phyloP scores from a whole-genome alignment of 1,140 invertebrate genomes.

The Tenebrio molitor region DNA sequence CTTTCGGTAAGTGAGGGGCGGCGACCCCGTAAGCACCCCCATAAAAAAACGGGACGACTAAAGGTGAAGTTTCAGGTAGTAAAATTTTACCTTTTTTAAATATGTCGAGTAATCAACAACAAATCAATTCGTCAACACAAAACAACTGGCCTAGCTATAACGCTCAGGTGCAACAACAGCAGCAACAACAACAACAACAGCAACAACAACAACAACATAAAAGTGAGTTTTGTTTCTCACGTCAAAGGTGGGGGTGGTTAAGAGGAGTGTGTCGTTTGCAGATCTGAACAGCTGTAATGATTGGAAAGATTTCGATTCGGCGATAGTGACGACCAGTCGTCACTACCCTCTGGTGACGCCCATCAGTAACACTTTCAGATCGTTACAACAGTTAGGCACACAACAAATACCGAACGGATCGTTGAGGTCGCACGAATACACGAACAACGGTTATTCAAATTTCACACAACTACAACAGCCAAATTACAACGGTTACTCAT shows the following conservation, averaged over 20 bases:
- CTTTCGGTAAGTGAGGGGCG: constrained; percentile 62
- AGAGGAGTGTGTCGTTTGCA: constrained; percentile 54
- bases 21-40: too few species aligned
- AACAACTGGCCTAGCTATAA: constrained; percentile 65
- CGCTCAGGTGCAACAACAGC: constrained; percentile 54
- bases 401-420: constrained; percentile 60
- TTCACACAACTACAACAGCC: constrained; percentile 61
- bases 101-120: constrained; percentile 65
- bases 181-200: constrained; percentile 52
- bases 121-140: constrained; percentile 60
- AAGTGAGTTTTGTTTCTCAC: constrained; percentile 57
- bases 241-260: background rate
- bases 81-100: constrained; percentile 67
- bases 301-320: constrained; percentile 89
- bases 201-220: constrained; percentile 58
- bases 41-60: too few species aligned
- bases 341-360: constrained; percentile 68
- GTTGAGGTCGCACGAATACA: constrained; percentile 59
- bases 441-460: constrained; percentile 59
- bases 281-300: constrained; percentile 74
- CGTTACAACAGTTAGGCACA: constrained; percentile 55
- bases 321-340: constrained; percentile 82
- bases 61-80: constrained; percentile 66
- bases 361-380: constrained; percentile 48
- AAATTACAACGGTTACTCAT: constrained; percentile 50